These are phyloP conservation scores for Galbula dea DNA, from an alignment of 2,113 vertebrate genomes.

Conservation along the genomic window DNA sequence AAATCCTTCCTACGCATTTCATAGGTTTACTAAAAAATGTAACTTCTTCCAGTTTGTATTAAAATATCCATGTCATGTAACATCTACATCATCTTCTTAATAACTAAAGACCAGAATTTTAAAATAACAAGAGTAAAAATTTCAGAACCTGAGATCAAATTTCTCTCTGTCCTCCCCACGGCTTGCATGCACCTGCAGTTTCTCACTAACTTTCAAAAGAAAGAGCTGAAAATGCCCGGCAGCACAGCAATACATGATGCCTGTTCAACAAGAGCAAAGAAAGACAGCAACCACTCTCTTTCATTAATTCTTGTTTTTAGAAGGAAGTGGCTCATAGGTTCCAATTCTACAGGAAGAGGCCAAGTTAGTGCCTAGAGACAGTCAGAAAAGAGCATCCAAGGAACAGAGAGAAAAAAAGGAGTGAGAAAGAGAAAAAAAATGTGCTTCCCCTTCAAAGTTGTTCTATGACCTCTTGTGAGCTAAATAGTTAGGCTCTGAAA, in stretches of 20 bases:
- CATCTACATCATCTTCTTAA: background rate
- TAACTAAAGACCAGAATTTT: background rate
- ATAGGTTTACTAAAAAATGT: background rate
- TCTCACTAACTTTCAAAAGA: background rate
- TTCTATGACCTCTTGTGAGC: background rate
- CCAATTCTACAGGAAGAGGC: background rate
- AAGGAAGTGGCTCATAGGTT: background rate
- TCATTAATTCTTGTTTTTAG: background rate
- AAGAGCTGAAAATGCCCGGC: background rate
- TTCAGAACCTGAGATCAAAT: background rate
- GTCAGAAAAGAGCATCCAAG: background rate
- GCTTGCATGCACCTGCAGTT: background rate
- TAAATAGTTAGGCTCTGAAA: background rate
- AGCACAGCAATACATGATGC: accelerated
- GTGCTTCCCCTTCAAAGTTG: background rate
- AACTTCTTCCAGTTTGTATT: background rate
- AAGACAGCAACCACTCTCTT: background rate
- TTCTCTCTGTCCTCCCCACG: background rate
- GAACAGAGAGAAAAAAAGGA: background rate
- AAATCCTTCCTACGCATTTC: background rate
- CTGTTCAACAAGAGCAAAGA: background rate
- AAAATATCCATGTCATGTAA: background rate
- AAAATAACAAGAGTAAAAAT: background rate
- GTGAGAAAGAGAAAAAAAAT: background rate
- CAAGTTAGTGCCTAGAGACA: background rate